Evolutionary conservation across 2,113 vertebrate genomes (phyloP).

Genomic region (Glareola pratincola): DNA sequence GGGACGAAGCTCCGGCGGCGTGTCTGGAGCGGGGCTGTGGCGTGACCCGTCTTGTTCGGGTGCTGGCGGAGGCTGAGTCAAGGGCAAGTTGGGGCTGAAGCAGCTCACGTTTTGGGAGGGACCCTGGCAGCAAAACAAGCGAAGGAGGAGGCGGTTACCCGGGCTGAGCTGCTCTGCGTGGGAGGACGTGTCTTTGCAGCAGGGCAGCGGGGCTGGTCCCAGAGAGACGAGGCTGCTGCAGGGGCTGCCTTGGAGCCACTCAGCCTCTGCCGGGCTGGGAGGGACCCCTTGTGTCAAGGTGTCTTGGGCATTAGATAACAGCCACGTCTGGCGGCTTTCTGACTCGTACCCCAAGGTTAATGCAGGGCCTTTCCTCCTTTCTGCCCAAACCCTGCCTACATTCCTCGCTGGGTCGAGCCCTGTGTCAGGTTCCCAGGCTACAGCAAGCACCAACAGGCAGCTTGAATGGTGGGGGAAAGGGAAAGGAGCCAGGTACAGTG

Average conservation of each 20-base stretch:
- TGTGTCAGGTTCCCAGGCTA: neutral
- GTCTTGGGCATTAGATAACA: neutral
- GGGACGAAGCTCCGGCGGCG: neutral
- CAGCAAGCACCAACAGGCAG: neutral
- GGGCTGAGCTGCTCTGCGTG: rapidly evolving
- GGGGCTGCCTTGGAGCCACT: neutral
- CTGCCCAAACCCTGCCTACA: neutral
- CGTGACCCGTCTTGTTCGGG: neutral
- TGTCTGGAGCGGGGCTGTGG: rapidly evolving
- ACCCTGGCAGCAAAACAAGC: neutral
- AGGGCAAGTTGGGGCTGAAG: neutral
- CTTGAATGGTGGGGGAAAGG: neutral
- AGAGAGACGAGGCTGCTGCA: neutral
- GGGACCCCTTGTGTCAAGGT: too few relatives aligned
- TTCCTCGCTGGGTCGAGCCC: neutral
- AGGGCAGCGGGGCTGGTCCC: rapidly evolving
- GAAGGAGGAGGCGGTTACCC: neutral
- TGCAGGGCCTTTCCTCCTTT: neutral
- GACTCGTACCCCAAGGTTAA: neutral
- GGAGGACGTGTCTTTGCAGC: neutral
- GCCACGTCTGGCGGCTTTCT: neutral
- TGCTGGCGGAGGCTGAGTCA: neutral
- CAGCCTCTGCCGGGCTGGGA: neutral
- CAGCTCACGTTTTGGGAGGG: neutral
- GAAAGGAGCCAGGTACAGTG: neutral